Base-by-base conservation (phyloP, 2,888 invertebrate species). In the Drosophila setosimentum region DNA sequence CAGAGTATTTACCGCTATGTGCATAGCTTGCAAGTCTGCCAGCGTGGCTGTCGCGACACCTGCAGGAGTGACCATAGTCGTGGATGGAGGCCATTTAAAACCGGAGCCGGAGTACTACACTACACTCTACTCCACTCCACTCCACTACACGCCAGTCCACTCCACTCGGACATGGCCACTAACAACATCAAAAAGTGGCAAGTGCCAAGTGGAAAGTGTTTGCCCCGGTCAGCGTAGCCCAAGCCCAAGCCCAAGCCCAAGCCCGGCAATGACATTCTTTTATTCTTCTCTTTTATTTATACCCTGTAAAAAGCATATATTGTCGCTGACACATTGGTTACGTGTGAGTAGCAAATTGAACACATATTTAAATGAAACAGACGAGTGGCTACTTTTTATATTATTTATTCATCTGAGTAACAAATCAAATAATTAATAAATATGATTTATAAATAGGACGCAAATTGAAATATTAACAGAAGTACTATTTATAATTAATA, bases 21-120 rank as follows among this genome's bases (percentile, higher is more conserved):
- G 86, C 85, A 89, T 88, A 86, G 88, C 88, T 86, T 88, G 88
- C 78, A 86, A 86, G 90, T 89, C 88, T 90, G 83, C 87, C 88
- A 88, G 83, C 87, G 89, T 83, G 86, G 60, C 78, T 50, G 65
- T 70, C 82, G 75, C 85, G 87, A 86, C 85, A 86, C 90, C 88
- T 86, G 88, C 90, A 76, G 87, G 88, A 84, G 81, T 83, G 77
- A 45, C 70, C 57, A 49, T 33, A 27, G 42, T 10, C 11, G 10
- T 42, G 18, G 10, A 42, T n/a, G 10, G 37, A 33, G 32, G 21
- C 13, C 40, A 10, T 35, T 18, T 18, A 30, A 21, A 35, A 45
- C 33, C 21, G 45, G 32, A 57, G 16, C 62, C 24, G 37, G 21
- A n/a, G 30, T 11, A 18, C 2, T 49, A 4, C 49, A 18, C 2